Percentiles rank a stretch among this genome's conserved stretches.
phyloP scores from a whole-genome alignment of 2,888 invertebrate species.

The Helicoverpa assulta region DNA sequence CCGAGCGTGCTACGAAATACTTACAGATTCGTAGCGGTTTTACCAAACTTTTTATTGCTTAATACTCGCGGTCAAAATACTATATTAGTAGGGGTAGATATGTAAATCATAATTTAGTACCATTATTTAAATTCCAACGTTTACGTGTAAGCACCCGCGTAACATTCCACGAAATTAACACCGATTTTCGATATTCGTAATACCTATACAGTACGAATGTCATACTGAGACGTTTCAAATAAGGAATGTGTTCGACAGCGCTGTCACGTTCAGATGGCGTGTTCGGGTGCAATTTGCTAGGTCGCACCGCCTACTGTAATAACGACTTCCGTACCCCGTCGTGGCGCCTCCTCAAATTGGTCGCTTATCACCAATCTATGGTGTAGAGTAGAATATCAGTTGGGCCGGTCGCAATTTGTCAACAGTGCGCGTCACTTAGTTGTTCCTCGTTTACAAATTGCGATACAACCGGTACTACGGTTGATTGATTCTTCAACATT shows the following conservation, averaged over 20 bases:
- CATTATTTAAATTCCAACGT: slow-evolving; percentile 49
- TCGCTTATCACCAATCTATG: slow-evolving; percentile 90
- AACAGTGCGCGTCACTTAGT: slow-evolving; percentile 77
- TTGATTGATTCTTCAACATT: slow-evolving; percentile 55
- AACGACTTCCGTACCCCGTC: slow-evolving; percentile 90
- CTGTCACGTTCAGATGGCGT: slow-evolving; percentile 90
- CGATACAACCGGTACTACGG: slow-evolving; percentile 53
- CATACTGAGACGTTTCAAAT: slow-evolving; percentile 87
- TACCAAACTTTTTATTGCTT: slow-evolving; percentile 65
- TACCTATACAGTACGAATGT: slow-evolving; percentile 79
- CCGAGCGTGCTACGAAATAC: slow-evolving; percentile 65
- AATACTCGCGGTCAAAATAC: slow-evolving; percentile 63
- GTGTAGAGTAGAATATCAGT: slow-evolving; percentile 86
- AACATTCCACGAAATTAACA: slow-evolving; percentile 51
- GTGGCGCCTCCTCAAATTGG: slow-evolving; percentile 90
- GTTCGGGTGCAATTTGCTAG: slow-evolving; percentile 87
- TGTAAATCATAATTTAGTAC: slow-evolving; percentile 51
- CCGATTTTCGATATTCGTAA: slow-evolving; percentile 75
- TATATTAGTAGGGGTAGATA: slow-evolving; percentile 49
- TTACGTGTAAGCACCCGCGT: slow-evolving; percentile 35
- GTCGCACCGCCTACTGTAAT: slow-evolving; percentile 89
- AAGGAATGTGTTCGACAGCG: slow-evolving; percentile 88
- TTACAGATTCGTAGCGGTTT: slow-evolving; percentile 62
- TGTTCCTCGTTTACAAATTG: slow-evolving; percentile 79
- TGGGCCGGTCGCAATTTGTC: slow-evolving; percentile 86